phyloP scores from a whole-genome alignment of 30 jellyfish, hydroid and myxozoan species.

The Hydractinia echinata region DNA sequence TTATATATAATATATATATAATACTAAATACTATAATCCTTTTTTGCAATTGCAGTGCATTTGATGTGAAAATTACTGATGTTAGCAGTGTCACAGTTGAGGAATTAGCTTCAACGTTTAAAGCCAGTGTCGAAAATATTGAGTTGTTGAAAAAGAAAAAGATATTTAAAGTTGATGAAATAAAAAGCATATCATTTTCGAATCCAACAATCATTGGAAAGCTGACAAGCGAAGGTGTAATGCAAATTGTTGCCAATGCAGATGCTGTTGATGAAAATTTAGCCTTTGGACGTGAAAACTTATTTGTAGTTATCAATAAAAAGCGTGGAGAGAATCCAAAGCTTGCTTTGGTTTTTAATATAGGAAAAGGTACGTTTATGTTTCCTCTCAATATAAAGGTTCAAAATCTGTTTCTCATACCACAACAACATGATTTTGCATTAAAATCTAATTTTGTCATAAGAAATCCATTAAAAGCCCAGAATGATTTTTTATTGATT shows the following conservation, averaged over 20 bases:
- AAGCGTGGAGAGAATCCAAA: slow-evolving; percentile 28
- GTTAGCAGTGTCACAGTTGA: slow-evolving; percentile 2
- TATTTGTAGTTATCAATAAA: slow-evolving; percentile 20
- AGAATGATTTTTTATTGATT: too few species aligned
- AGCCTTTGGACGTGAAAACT: slow-evolving; percentile 2
- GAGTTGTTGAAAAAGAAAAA: background rate
- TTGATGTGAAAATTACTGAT: slow-evolving; percentile 13
- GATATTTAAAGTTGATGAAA: slow-evolving; percentile 9
- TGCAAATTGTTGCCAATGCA: slow-evolving; percentile 27
- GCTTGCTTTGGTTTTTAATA: slow-evolving; percentile 25
- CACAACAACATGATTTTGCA: too few species aligned
- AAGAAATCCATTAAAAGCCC: too few species aligned
- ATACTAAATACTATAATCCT: background rate
- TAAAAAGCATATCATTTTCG: slow-evolving; percentile 7
- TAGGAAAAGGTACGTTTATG: slow-evolving; percentile 17
- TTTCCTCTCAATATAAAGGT: too few species aligned
- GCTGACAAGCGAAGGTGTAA: slow-evolving; percentile 14
- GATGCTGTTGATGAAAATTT: slow-evolving; percentile 22
- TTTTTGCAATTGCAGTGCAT: background rate
- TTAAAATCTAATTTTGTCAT: too few species aligned
- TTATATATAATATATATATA: too few species aligned
- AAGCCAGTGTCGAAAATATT: slow-evolving; percentile 23
- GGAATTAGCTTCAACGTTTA: slow-evolving; percentile 25
- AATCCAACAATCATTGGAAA: slow-evolving; percentile 30
- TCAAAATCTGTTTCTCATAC: too few species aligned